These are phyloP conservation scores for Anagrus nilaparvatae DNA, from an alignment of 1,140 invertebrate species.

Conservation along the genomic window DNA sequence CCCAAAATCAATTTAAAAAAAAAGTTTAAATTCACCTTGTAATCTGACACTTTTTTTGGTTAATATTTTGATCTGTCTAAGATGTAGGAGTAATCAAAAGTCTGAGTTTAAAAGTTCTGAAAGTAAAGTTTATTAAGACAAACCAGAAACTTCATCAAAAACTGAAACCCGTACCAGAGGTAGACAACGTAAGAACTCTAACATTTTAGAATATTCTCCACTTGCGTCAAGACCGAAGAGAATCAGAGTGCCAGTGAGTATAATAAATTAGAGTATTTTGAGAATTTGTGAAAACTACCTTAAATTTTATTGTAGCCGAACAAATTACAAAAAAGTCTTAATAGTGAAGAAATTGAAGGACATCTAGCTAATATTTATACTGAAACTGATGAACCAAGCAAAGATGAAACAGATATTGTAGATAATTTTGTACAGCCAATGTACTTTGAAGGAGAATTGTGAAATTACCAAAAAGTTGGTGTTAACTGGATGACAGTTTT, in stretches of 20 bases:
- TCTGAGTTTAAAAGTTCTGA: conserved; percentile 2
- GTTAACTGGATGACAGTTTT: conserved; percentile 53
- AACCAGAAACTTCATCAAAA: conserved; percentile 1
- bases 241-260: background rate
- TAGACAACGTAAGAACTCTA: background rate
- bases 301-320: conserved; percentile 6
- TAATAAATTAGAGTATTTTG: conserved; percentile 3
- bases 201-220: conserved; percentile 15
- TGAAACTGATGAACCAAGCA: conserved; percentile 8
- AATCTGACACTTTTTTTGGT: too few species aligned
- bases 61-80: too few species aligned
- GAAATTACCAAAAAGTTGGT: conserved; percentile 53
- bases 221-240: conserved; percentile 11
- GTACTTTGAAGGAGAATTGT: conserved; percentile 41
- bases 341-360: conserved; percentile 18
- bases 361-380: conserved; percentile 18
- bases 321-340: conserved; percentile 18
- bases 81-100: too few species aligned
- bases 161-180: background rate
- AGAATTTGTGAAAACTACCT: conserved; percentile 2
- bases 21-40: too few species aligned
- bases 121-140: conserved; percentile 4
- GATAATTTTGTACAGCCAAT: conserved; percentile 30
- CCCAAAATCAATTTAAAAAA: too few species aligned
- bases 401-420: background rate